Base-by-base conservation (phyloP, 1,140 invertebrate species). In the Eriocheir sinensis region DNA sequence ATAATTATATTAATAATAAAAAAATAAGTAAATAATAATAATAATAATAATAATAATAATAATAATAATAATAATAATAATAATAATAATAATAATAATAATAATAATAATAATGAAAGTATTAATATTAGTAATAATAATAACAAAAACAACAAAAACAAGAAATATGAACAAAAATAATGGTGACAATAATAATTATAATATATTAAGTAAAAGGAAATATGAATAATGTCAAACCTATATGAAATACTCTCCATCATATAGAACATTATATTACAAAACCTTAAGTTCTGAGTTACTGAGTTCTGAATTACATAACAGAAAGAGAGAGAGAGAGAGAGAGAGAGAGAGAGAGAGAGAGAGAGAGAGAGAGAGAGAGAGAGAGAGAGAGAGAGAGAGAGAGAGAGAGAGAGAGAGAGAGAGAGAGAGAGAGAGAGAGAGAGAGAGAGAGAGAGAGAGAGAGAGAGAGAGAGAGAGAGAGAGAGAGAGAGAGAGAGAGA, bases 381-480 rank as follows among this genome's bases (percentile, higher is more conserved):
- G n/a, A n/a, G n/a, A n/a, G n/a, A n/a, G n/a, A n/a, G 15, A 6
- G 15, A 6, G 4, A 48, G n/a, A n/a, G n/a, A 0, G 72, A 17
- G 30, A 30, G 30, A 79, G 0, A 79, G 72, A 79, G 30, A 79
- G 72, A 30, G 21, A 2, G 30, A 79, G 30, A 0, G 72, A 79
- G 21, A 79, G 30, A 0, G 0, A 27, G 72, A 27, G 72, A 79
- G n/a, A n/a, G n/a, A n/a, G n/a, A n/a, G n/a, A n/a, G n/a, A n/a
- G n/a, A n/a, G n/a, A n/a, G n/a, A n/a, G n/a, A n/a, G n/a, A n/a
- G n/a, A n/a, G n/a, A n/a, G n/a, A n/a, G n/a, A n/a, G n/a, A n/a
- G n/a, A n/a, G n/a, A n/a, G n/a, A n/a, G n/a, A 72, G 53, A 72
- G 53, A 72, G 53, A 72, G 53, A 72, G 53, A 85, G 81, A 85